Evolutionary conservation across 2,113 vertebrate species (phyloP).

Genomic region (Australoheros scitulus): DNA sequence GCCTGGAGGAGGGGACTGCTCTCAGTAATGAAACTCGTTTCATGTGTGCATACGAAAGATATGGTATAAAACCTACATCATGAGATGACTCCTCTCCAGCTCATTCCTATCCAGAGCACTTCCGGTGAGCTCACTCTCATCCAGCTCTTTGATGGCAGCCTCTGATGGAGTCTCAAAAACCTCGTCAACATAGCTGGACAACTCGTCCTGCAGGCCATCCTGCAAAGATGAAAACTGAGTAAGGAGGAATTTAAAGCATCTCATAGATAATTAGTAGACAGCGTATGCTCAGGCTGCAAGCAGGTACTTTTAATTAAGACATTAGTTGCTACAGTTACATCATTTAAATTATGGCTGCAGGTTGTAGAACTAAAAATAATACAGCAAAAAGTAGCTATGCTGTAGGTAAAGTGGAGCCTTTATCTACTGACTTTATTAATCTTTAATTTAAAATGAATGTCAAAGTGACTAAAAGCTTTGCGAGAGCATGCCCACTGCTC

Average conservation of each 20-base stretch:
- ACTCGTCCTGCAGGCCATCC: conserved; percentile 91
- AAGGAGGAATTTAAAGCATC: not conserved
- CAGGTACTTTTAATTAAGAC: not conserved
- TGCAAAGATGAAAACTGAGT: conserved; percentile 57
- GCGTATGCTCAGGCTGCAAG: not conserved
- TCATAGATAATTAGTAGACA: not conserved
- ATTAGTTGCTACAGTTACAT: not conserved
- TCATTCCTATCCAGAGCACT: conserved; percentile 88
- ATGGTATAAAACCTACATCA: conserved; percentile 85
- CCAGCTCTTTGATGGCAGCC: conserved; percentile 82
- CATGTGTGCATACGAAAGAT: not conserved
- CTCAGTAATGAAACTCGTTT: not conserved
- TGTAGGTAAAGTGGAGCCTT: not conserved
- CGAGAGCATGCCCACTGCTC: conserved; percentile 53
- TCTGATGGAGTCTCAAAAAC: conserved; percentile 94
- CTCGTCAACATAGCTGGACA: conserved; percentile 91
- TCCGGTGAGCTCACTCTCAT: conserved; percentile 86
- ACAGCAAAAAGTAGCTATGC: not conserved
- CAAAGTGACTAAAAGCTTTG: not conserved
- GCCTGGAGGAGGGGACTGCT: conserved; percentile 73
- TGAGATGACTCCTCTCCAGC: conserved; percentile 91
- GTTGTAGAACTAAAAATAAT: not conserved
- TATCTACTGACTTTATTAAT: not conserved
- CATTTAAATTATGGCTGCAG: too few relatives aligned
- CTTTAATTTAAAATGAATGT: not conserved